Conservation (phyloP, 2,888 invertebrate genomes). For the Himalopsyche tibetana region DNA sequence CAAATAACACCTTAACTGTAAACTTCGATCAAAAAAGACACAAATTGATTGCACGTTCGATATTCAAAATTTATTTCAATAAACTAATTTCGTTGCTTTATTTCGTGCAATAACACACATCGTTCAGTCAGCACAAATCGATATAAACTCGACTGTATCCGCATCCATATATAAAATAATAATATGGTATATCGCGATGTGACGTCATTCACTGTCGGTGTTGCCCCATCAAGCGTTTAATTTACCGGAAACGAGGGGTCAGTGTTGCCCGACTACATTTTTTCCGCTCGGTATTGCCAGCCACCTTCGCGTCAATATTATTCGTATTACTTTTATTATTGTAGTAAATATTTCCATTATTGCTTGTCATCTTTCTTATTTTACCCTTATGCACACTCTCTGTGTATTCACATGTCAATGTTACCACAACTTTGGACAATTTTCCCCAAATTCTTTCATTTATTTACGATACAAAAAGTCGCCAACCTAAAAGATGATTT, state of each 20-base stretch:
- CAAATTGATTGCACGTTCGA: neutral
- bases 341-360: constrained; percentile 56
- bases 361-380: constrained; percentile 55
- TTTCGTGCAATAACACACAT: neutral
- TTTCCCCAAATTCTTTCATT: neutral
- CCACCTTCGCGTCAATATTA: constrained; percentile 46
- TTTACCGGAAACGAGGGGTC: constrained; percentile 34
- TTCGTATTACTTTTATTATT: constrained; percentile 51
- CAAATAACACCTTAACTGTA: neutral
- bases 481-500: no score
- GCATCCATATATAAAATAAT: constrained; percentile 15
- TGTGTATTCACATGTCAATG: neutral
- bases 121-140: neutral
- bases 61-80: neutral
- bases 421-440: neutral
- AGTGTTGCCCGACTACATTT: constrained; percentile 18
- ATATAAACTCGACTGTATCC: neutral
- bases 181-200: constrained; percentile 15
- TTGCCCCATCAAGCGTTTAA: constrained; percentile 26
- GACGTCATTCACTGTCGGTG: constrained; percentile 34
- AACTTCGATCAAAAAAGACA: neutral
- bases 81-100: neutral
- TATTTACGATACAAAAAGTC: no score
- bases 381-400: constrained; percentile 1
- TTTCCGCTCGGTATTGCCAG: constrained; percentile 32